Evolutionary conservation across 2,888 invertebrate genomes (phyloP), one percentile per base, ranked within the genome.

Genomic region (Polymixis lichenea): DNA sequence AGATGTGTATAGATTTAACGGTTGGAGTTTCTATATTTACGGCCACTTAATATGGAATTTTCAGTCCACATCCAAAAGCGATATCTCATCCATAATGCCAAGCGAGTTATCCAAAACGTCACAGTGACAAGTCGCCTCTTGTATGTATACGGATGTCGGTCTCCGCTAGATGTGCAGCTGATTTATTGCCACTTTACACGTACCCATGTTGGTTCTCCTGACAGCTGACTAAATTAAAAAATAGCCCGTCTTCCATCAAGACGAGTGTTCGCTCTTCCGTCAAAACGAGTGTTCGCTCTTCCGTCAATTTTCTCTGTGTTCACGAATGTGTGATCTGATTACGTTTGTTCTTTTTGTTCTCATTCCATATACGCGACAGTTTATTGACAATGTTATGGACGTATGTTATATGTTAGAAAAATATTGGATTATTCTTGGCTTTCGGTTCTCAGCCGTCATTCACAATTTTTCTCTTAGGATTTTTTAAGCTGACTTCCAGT

Each of bases 151-250:
- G 79, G 82, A 85, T 73, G 82, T 60, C 72, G 68, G 73, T 74
- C 85, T 75, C 78, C 83, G 72, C 74, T 78, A 76, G 83, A 86
- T 72, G 67, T 79, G 74, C 65, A 75, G 67, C 73, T 83, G 83
- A 84, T 84, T 86, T 84, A 85, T 85, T 77, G 72, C 73, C 75
- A 77, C 74, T 76, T 85, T 80, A 80, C 71, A 75, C 74, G 71
- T 80, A 83, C 84, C 84, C 77, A 61, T 85, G 83, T 77, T 75
- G 65, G 68, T 73, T 72, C 68, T 77, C 51, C 71, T 72, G 77
- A 77, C 84, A 86, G 75, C 75, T 75, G 55, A 77, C 71, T 70
- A 75, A 61, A 85, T 85, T 86, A 86, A 83, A 85, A 86, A 75
- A 83, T 75, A 73, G 66, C 74, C 68, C n/a, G 74, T 71, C 76